Evolutionary conservation across 2,888 invertebrate genomes (phyloP), one percentile per base, ranked within the genome.

Genomic region (Caradrina clavipalpis): DNA sequence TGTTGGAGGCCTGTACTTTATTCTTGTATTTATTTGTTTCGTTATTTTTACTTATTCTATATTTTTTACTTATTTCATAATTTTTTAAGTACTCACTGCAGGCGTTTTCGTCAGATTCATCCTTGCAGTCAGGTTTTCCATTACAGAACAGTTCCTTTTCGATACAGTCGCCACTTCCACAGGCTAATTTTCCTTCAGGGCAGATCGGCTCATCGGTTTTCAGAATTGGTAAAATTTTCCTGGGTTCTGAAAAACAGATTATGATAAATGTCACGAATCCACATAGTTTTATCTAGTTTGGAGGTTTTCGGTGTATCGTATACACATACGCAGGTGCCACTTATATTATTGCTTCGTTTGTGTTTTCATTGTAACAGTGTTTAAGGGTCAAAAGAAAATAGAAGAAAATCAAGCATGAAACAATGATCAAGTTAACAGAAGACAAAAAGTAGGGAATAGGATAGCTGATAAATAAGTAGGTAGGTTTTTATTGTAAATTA

Each of bases 161-260:
- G 72, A 99, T 97, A 94, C 99, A 99, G 91, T 99, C 99, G 78
- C 98, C 98, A 93, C 98, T 98, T 76, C 99, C 99, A 92, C 99
- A 99, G 71, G 98, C 98, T 73, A 99, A 95, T 96, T 99, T 98
- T 68, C 98, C 98, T 88, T 98, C 98, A 19, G 98, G 98, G 87
- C 99, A 99, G 86, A 98, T 97, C 62, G 99, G 99, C 92, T 99
- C 99, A 93, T 99, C 99, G 66, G 99, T 99, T 95, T 98, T 98
- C 89, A 99, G 95, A 88, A 98, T 98, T 58, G 99, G 99, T 89
- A 98, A 96, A 71, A 98, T 97, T 95, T 99, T 98, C 86, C 98
- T 97, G 51, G 99, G 98, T 94, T 98, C 99, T 99, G 97, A 85
- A 97, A 95, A 70, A 71, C 39, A 69, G 26, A 55, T 59, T 21